Evolutionary conservation across 2,113 vertebrate species (phyloP).

Genomic region (Cricetomys ansorgei): DNA sequence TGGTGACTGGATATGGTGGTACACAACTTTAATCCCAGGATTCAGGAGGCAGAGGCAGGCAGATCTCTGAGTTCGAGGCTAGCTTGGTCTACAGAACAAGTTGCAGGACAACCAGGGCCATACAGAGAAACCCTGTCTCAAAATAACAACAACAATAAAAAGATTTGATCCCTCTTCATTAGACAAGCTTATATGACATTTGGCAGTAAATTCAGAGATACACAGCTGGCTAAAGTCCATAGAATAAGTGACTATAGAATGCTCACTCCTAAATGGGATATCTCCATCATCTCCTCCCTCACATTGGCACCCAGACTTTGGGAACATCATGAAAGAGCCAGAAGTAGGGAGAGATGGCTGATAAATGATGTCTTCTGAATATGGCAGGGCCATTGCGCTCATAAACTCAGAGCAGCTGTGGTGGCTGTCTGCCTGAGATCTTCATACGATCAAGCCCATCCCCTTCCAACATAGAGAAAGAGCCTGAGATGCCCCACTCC

Average conservation of each 20-base stretch:
- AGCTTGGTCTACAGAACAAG: too few species aligned
- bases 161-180: too few species aligned
- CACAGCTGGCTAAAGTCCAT: background rate
- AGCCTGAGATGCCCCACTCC: too few species aligned
- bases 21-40: too few species aligned
- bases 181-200: background rate
- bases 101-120: too few species aligned
- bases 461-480: background rate
- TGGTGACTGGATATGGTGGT: too few species aligned
- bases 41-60: too few species aligned
- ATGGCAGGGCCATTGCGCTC: background rate
- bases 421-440: background rate
- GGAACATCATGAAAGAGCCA: background rate
- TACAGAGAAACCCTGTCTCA: too few species aligned
- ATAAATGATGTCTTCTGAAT: background rate
- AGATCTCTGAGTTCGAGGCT: too few species aligned
- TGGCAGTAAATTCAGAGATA: background rate
- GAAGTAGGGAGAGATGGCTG: background rate
- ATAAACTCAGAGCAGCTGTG: background rate
- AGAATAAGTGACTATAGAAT: background rate
- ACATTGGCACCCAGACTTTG: too few species aligned
- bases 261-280: background rate
- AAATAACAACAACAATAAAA: too few species aligned
- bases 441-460: background rate
- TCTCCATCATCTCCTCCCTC: accelerated